Base-by-base conservation (phyloP, 2,113 vertebrate genomes). In the Indicator maculatus region DNA sequence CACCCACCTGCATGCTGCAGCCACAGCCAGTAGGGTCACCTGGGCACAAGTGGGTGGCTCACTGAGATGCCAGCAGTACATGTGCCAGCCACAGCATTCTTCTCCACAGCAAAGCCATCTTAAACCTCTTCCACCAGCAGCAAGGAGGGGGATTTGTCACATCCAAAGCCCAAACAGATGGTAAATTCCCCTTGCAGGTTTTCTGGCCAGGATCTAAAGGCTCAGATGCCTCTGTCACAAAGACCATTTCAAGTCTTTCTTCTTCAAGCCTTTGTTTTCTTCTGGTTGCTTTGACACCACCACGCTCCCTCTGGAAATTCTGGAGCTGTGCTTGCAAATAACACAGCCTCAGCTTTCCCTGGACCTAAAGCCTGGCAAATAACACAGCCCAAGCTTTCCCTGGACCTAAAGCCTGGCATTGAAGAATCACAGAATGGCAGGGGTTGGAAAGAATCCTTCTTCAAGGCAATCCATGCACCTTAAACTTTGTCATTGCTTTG, bases 221-320 rank as follows among this genome's bases (percentile, higher is more conserved):
- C 79, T 95, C 77, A 44, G 86, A 44, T 3, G 0, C 71, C 92
- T 94, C 80, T 93, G 91, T 88, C 95, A 87, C 86, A 75, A 92
- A 14, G 56, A 66, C 31, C 66, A 77, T 92, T 88, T 94, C 83
- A 70, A 53, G 69, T 7, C 73, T 86, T 74, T 88, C 41, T 89
- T 70, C 71, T 93, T 78, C 60, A 36, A 78, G 77, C 77, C 56
- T 96, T 96, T 95, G 90, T 96, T 94, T 89, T 38, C 71, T 91
- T 93, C 82, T 72, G 81, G 31, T 74, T 92, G 86, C 95, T 93
- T 89, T 82, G 66, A 92, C 73, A 96, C 88, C 88, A 86, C 21
- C 18, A 60, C 76, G 93, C 80, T 90, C 90, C 92, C 92, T 8
- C 80, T 63, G 86, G 94, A 96, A 96, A 91, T 70, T 36, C 90